Conservation (phyloP, 92 coral and sea anemone species). For the Phenganax stokvisi region DNA sequence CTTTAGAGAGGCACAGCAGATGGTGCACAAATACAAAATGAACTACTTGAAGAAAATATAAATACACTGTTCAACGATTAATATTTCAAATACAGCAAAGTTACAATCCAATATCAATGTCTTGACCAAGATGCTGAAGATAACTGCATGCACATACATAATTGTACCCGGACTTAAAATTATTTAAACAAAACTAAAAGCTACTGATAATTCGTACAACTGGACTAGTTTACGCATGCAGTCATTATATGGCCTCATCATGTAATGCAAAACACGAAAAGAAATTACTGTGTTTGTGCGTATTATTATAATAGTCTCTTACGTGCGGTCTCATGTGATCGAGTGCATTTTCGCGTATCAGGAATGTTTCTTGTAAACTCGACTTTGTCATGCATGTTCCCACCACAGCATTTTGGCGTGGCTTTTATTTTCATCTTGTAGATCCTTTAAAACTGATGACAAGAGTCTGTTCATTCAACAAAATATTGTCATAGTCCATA, state of each 20-base stretch:
- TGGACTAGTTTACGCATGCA: background rate
- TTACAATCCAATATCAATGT: background rate
- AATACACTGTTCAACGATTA: background rate
- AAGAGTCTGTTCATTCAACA: too few relatives aligned
- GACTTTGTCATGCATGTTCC: background rate
- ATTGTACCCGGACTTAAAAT: background rate
- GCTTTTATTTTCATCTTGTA: too few relatives aligned
- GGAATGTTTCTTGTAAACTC: conserved; percentile 1
- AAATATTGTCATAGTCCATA: too few relatives aligned
- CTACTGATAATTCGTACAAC: background rate
- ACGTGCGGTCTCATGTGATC: conserved; percentile 7
- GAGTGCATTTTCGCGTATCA: background rate
- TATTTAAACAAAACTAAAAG: background rate
- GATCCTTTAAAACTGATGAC: too few relatives aligned
- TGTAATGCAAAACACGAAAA: background rate
- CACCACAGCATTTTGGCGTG: too few relatives aligned
- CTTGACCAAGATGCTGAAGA: too few relatives aligned
- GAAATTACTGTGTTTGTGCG: background rate
- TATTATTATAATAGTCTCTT: background rate
- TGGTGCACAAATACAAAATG: background rate
- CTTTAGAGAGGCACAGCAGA: conserved; percentile 14
- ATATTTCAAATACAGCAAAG: background rate
- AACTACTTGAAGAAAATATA: background rate
- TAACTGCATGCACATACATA: too few relatives aligned
- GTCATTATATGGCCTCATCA: background rate